Evolutionary conservation across 2,888 invertebrate genomes (phyloP).

Genomic region (Drosophila bunnanda): DNA sequence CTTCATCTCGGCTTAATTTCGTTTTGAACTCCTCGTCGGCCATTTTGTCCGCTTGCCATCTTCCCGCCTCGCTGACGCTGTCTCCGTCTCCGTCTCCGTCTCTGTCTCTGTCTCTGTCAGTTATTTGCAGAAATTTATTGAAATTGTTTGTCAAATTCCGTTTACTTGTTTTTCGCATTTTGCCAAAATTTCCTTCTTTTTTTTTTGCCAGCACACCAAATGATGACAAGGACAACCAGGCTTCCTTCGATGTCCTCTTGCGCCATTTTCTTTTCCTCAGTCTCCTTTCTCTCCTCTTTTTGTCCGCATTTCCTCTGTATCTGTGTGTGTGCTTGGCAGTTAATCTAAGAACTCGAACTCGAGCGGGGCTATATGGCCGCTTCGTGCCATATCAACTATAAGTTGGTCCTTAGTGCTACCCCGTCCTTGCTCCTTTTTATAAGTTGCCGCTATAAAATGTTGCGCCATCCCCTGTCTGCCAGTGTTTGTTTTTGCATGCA

Average conservation of each 20-base stretch:
- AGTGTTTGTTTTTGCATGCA: conserved; percentile 68
- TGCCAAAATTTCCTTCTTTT: conserved; percentile 50
- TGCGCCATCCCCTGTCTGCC: conserved; percentile 32
- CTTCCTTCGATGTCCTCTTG: conserved; percentile 65
- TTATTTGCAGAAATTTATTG: conserved; percentile 80
- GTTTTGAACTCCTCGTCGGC: conserved; percentile 73
- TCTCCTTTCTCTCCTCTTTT: conserved; percentile 27
- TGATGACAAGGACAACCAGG: conserved; percentile 52
- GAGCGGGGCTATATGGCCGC: conserved; percentile 52
- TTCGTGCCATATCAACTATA: conserved; percentile 68
- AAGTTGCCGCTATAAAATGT: conserved; percentile 52
- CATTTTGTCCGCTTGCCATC: conserved; percentile 63
- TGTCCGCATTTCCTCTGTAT: conserved; percentile 22
- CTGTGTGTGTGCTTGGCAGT: conserved; percentile 55
- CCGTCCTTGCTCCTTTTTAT: conserved; percentile 43
- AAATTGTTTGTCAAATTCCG: conserved; percentile 81
- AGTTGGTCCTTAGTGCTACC: conserved; percentile 47
- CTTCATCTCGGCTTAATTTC: conserved; percentile 67
- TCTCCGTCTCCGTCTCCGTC: conserved; percentile 8
- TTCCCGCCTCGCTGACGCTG: conserved; percentile 19
- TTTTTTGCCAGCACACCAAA: conserved; percentile 40
- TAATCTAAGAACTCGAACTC: conserved; percentile 67
- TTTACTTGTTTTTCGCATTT: conserved; percentile 76
- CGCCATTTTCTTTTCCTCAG: conserved; percentile 51
- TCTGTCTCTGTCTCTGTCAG: conserved; percentile 53